These are phyloP conservation scores for Epinephelus malabaricus DNA, from an alignment of 2,797 vertebrate species.

Conservation along the genomic window DNA sequence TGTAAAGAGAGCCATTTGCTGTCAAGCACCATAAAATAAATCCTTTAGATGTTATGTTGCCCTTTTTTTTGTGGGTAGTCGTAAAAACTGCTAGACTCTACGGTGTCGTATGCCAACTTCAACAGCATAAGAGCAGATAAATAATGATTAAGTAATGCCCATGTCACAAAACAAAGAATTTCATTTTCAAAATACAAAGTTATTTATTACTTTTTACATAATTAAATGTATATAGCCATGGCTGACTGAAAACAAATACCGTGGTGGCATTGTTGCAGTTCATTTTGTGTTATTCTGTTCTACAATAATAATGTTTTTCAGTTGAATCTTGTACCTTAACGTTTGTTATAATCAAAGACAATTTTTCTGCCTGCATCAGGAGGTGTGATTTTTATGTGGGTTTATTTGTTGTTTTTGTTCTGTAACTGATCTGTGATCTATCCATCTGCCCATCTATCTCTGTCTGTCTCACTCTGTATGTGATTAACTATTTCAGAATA, in stretches of 20 bases:
- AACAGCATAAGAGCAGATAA: not conserved
- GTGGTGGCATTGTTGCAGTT: not conserved
- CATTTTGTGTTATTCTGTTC: not conserved
- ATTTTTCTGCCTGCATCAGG: not conserved
- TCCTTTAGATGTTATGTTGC: not conserved
- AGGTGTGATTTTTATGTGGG: not conserved
- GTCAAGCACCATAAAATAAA: not conserved
- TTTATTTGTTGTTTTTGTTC: not conserved
- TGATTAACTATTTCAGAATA: constrained; percentile 5
- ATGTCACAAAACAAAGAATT: not conserved
- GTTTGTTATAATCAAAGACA: not conserved
- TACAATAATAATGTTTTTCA: not conserved
- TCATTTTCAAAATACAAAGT: too few species aligned
- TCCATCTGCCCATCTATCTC: not conserved
- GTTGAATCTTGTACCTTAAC: not conserved
- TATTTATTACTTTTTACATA: not conserved
- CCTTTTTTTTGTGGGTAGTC: not conserved
- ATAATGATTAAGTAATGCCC: not conserved
- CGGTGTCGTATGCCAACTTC: not conserved
- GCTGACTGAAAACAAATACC: not conserved
- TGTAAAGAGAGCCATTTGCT: constrained; percentile 11
- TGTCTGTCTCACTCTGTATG: not conserved
- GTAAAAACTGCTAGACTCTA: constrained; percentile 3
- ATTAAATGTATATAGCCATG: not conserved
- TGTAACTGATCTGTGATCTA: not conserved